A percentile compares a stretch with the other conserved stretches of the same genome.
Evolutionary conservation across 2,888 invertebrate species (phyloP).

Genomic region (Campaea margaritaria): DNA sequence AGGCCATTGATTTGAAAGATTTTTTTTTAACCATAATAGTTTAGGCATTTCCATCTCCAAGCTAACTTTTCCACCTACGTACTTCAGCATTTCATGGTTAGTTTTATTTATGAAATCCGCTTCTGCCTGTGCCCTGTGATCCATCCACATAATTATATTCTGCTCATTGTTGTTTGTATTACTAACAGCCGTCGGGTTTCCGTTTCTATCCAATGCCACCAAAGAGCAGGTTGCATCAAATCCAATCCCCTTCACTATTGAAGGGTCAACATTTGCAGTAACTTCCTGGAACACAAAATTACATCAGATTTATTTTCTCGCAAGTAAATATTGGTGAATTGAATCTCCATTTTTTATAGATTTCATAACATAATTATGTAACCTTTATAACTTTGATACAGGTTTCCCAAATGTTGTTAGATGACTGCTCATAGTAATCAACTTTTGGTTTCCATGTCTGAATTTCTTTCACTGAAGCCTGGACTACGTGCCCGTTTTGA

Average conservation of each 20-base stretch:
- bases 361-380: too few species aligned
- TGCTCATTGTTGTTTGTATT: slow-evolving; percentile 87
- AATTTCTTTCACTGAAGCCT: slow-evolving; percentile 87
- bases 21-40: slow-evolving; percentile 94
- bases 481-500: slow-evolving; percentile 87
- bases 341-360: neutral
- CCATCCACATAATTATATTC: slow-evolving; percentile 97
- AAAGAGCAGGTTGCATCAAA: slow-evolving; percentile 98
- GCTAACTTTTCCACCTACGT: slow-evolving; percentile 96
- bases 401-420: slow-evolving; percentile 94
- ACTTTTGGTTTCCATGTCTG: slow-evolving; percentile 91
- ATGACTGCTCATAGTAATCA: slow-evolving; percentile 95
- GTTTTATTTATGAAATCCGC: slow-evolving; percentile 92
- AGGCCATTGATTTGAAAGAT: slow-evolving; percentile 88
- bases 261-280: slow-evolving; percentile 77
- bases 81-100: slow-evolving; percentile 90
- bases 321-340: too few species aligned
- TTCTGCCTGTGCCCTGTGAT: slow-evolving; percentile 93
- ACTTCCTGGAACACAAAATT: slow-evolving; percentile 83
- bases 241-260: slow-evolving; percentile 92
- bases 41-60: slow-evolving; percentile 99
- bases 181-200: slow-evolving; percentile 89
- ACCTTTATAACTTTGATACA: slow-evolving; percentile 91
- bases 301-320: slow-evolving; percentile 29
- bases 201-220: slow-evolving; percentile 90